Percentiles rank a stretch among this genome's conserved stretches.
Evolutionary conservation across 2,113 vertebrate species (phyloP).

Genomic region (Pan paniscus): DNA sequence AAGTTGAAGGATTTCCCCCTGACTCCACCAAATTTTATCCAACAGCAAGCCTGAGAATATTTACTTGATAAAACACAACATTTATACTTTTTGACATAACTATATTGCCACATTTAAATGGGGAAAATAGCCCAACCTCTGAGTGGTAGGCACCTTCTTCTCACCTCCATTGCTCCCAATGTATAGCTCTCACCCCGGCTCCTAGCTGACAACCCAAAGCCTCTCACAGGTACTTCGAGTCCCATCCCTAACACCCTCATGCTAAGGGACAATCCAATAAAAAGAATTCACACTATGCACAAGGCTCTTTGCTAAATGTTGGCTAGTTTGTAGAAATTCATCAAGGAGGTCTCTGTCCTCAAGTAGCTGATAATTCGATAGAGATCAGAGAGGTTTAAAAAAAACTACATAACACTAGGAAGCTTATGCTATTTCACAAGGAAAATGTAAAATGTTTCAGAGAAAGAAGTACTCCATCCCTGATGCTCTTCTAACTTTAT

Average conservation of each 20-base stretch:
- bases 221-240: neutral
- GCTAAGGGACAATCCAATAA: neutral
- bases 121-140: neutral
- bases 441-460: neutral
- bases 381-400: neutral
- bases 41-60: neutral
- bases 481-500: neutral
- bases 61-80: neutral
- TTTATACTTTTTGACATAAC: neutral
- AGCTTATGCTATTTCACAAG: neutral
- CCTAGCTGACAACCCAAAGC: neutral
- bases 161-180: neutral
- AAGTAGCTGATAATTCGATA: neutral
- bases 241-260: neutral
- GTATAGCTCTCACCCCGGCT: neutral
- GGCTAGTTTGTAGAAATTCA: neutral
- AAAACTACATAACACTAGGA: neutral
- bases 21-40: neutral
- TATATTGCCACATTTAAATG: conserved; percentile 17
- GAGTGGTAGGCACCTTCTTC: neutral
- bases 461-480: neutral
- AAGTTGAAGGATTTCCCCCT: conserved; percentile 12
- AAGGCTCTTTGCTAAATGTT: neutral
- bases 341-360: neutral
- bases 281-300: neutral